Evolutionary conservation across 2,797 vertebrate genomes (phyloP).

Genomic region (Anguilla marmorata): DNA sequence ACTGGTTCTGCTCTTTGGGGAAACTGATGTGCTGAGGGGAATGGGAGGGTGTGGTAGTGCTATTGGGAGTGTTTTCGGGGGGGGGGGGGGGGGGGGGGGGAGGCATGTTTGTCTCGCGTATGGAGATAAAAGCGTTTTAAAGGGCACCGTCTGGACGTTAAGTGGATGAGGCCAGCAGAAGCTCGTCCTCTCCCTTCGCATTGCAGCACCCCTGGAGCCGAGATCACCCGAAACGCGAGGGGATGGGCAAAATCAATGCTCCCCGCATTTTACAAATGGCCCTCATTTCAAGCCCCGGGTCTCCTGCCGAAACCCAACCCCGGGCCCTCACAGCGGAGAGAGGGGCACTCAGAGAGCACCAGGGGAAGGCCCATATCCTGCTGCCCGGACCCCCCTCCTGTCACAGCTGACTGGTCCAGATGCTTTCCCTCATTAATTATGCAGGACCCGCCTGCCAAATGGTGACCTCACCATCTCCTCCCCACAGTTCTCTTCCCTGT

Average conservation of each 20-base stretch:
- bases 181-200: slow-evolving; percentile 40
- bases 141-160: slow-evolving; percentile 17
- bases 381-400: background rate
- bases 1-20: slow-evolving; percentile 18
- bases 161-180: slow-evolving; percentile 43
- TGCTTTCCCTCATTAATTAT: slow-evolving; percentile 61
- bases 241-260: slow-evolving; percentile 65
- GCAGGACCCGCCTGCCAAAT: slow-evolving; percentile 40
- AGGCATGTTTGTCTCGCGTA: background rate
- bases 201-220: slow-evolving; percentile 41
- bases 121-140: slow-evolving; percentile 10
- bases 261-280: background rate
- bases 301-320: slow-evolving; percentile 20
- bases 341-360: slow-evolving; percentile 10
- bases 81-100: background rate
- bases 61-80: slow-evolving; percentile 20
- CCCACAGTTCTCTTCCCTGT: slow-evolving; percentile 35
- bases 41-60: slow-evolving; percentile 21
- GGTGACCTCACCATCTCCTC: slow-evolving; percentile 47
- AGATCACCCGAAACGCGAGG: slow-evolving; percentile 53
- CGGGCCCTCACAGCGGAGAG: background rate
- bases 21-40: slow-evolving; percentile 14
- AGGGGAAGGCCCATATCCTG: background rate
- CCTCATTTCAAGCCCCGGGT: background rate
- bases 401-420: slow-evolving; percentile 17